A percentile compares a stretch with the other conserved stretches of the same genome.
Evolutionary conservation across 2,888 invertebrate genomes (phyloP).

Genomic region (Tuta absoluta): DNA sequence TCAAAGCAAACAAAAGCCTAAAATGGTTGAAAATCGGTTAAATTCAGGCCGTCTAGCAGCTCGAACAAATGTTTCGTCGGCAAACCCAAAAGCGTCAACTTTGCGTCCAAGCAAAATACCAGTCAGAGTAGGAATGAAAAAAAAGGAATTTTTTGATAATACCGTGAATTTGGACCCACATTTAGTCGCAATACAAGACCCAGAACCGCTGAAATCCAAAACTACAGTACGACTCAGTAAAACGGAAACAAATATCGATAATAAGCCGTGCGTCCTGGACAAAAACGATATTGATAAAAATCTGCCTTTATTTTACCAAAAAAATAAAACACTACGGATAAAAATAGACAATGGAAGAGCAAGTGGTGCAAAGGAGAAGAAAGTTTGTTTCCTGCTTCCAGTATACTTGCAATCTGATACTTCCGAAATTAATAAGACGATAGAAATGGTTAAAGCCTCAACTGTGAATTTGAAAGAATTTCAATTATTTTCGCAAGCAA

Average conservation of each 20-base stretch:
- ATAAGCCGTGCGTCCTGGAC: neutral
- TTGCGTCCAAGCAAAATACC: conserved; percentile 1
- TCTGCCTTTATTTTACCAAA: neutral
- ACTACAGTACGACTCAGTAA: neutral
- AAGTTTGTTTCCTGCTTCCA: neutral
- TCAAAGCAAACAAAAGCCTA: no score
- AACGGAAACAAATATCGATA: neutral
- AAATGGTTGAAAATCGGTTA: neutral
- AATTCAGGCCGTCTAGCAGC: no score
- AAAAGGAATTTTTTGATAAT: neutral
- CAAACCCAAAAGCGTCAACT: neutral
- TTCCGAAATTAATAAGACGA: neutral
- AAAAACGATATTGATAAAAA: neutral
- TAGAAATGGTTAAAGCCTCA: neutral
- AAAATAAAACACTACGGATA: neutral
- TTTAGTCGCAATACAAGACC: neutral
- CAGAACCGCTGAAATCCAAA: neutral
- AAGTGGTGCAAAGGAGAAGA: neutral
- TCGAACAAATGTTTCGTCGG: neutral
- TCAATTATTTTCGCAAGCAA: neutral
- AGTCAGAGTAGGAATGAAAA: neutral
- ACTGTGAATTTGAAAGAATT: neutral
- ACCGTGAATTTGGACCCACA: neutral
- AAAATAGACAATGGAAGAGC: neutral
- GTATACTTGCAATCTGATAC: neutral